Evolutionary conservation across 2,888 invertebrate genomes (phyloP).

Genomic region (Petrolisthes cinctipes): DNA sequence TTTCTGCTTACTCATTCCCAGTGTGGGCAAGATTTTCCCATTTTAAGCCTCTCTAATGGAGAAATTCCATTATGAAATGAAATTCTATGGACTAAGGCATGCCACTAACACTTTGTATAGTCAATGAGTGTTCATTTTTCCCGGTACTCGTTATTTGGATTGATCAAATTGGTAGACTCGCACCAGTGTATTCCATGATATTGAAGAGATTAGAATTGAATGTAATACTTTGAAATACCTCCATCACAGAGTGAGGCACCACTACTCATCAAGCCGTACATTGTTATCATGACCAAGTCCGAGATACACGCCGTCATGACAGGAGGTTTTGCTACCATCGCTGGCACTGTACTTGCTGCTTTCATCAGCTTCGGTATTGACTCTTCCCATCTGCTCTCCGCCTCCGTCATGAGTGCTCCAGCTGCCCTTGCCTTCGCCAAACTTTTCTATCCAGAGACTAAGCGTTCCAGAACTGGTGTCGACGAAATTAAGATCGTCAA

Average conservation of each 20-base stretch:
- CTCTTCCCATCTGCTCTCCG: conserved; percentile 89
- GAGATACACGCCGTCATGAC: conserved; percentile 96
- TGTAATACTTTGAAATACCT: not conserved
- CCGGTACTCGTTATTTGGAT: not conserved
- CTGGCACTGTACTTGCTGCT: conserved; percentile 92
- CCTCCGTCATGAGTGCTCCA: conserved; percentile 96
- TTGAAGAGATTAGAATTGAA: not conserved
- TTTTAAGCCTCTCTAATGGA: no score
- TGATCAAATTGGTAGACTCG: no score
- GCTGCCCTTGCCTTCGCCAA: conserved; percentile 91
- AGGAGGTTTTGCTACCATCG: conserved; percentile 94
- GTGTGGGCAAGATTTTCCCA: no score
- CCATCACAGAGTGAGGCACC: conserved; percentile 86
- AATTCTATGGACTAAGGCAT: no score
- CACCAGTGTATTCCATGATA: no score
- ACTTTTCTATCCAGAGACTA: conserved; percentile 91
- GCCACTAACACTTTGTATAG: not conserved
- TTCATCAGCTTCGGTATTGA: conserved; percentile 91
- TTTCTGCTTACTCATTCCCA: no score
- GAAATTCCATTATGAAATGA: no score
- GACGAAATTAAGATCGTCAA: conserved; percentile 81
- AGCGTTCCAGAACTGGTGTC: conserved; percentile 81
- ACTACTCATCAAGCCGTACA: conserved; percentile 87
- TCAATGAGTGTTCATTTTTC: not conserved
- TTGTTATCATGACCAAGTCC: conserved; percentile 85